Evolutionary conservation across 1,140 invertebrate genomes (phyloP).

Genomic region (Drosophila nigromelanica): DNA sequence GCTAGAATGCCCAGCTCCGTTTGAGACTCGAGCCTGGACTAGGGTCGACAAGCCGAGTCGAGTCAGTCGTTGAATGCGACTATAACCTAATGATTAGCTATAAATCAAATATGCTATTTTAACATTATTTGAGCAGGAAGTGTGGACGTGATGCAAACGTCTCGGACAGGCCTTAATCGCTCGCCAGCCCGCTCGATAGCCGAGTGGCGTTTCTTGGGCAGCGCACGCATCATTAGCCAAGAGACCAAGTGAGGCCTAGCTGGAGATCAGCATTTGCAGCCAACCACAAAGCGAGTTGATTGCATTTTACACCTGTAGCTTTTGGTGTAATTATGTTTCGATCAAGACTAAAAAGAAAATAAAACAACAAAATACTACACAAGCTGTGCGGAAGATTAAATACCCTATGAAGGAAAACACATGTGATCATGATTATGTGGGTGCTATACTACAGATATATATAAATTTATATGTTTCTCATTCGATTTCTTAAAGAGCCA

Average conservation of each 20-base stretch:
- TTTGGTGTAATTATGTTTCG: constrained; percentile 61
- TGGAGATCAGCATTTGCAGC: constrained; percentile 47
- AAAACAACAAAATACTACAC: neutral
- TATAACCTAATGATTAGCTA: constrained; percentile 80
- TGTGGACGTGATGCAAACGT: constrained; percentile 76
- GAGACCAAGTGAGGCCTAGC: constrained; percentile 42
- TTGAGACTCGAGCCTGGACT: constrained; percentile 23
- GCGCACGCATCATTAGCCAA: constrained; percentile 65
- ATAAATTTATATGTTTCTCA: too few species aligned
- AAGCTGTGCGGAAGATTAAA: constrained; percentile 11
- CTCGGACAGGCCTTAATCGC: constrained; percentile 68
- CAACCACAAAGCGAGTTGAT: constrained; percentile 44
- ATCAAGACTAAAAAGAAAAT: constrained; percentile 33
- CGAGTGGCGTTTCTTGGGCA: constrained; percentile 52
- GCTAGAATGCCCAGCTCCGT: constrained; percentile 23
- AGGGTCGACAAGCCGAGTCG: neutral
- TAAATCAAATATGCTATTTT: constrained; percentile 78
- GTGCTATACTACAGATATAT: too few species aligned
- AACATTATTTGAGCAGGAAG: constrained; percentile 82
- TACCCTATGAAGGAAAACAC: neutral
- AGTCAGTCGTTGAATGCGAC: constrained; percentile 41
- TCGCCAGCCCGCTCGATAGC: constrained; percentile 17
- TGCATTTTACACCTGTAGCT: constrained; percentile 82
- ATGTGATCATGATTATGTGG: too few species aligned
- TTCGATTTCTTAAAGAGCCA: too few species aligned